Base-by-base conservation (phyloP, 37 sponge, comb jelly and placozoan species). In the Beroe ovata region DNA sequence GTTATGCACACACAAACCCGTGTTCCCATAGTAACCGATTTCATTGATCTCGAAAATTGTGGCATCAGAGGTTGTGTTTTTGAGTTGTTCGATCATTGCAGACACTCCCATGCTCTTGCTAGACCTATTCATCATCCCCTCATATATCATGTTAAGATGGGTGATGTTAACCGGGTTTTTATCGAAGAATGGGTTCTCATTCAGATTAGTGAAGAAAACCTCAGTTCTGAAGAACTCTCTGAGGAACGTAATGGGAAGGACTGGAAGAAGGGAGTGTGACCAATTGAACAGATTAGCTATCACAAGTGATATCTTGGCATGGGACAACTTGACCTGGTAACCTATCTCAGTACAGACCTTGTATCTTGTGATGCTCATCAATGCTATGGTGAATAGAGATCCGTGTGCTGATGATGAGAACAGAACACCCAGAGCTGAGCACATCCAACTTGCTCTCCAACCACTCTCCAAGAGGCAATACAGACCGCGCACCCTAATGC, bases 1-100 rank as follows among this genome's bases (percentile, higher is more conserved):
- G 22, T 77, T 77, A 22, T 39, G 54, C 0, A 41, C 38, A 40
- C 84, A 77, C 84, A 77, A 14, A 1, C 26, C 28, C 26, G 28
- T 40, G 25, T 2, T 40, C 1, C 84, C 84, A 77, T 77, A 77
- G 23, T 77, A 77, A 2, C 84, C 47, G 4, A 77, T 77, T n/a
- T 42, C 54, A 26, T 3, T 77, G 1, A n/a, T 22, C 4, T 77
- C 47, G 14, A 38, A 77, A 21, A 40, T 1, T 40, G 1, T 22
- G 0, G 16, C 20, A 4, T 77, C 28, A 21, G 84, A 77, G 21
- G 84, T 40, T 40, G 33, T 77, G 2, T 4, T 30, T 18, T 66
- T 66, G 36, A 66, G 16, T 4, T 66, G 11, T 4, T 30, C 16
- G 2, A 66, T 26, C 1, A 14, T 66, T 2, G 1, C 1, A 30